Evolutionary conservation across 2,797 vertebrate species (phyloP).

Genomic region (Hydrolagus colliei): DNA sequence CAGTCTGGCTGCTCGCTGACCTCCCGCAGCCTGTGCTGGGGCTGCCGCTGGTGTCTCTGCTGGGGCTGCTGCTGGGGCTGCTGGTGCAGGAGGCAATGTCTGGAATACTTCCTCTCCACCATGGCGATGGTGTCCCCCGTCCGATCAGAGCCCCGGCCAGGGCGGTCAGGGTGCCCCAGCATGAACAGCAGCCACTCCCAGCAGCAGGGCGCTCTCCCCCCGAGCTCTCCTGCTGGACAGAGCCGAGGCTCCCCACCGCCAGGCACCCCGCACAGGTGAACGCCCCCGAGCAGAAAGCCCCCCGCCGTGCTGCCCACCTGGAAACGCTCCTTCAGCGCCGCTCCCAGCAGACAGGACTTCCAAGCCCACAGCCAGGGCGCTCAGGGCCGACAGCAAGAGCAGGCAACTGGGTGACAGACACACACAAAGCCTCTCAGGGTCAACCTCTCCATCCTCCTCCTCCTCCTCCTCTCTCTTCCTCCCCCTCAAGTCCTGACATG

Average conservation of each 20-base stretch:
- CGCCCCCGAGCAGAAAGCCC: slow-evolving; percentile 87
- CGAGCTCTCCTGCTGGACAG: too few relatives aligned
- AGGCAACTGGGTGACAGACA: slow-evolving; percentile 83
- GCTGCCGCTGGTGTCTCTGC: slow-evolving; percentile 36
- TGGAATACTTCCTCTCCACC: slow-evolving; percentile 84
- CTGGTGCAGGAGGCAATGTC: slow-evolving; percentile 71
- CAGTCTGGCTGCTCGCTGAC: slow-evolving; percentile 56
- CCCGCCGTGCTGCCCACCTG: slow-evolving; percentile 78
- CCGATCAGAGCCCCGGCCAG: slow-evolving; percentile 92
- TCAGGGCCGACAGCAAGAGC: slow-evolving; percentile 84
- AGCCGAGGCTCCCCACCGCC: slow-evolving; percentile 67
- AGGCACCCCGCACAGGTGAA: slow-evolving; percentile 77
- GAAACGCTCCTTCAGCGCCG: slow-evolving; percentile 78
- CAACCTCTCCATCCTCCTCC: slow-evolving; percentile 90
- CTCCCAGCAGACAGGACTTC: slow-evolving; percentile 80
- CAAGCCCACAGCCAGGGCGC: slow-evolving; percentile 84
- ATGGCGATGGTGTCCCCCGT: slow-evolving; percentile 84
- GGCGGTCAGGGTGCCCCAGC: slow-evolving; percentile 84
- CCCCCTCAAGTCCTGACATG: slow-evolving; percentile 61
- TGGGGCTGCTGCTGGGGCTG: slow-evolving; percentile 36
- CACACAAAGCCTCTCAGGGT: slow-evolving; percentile 89
- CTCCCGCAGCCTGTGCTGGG: slow-evolving; percentile 34
- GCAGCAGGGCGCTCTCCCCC: slow-evolving; percentile 66
- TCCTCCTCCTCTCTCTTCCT: slow-evolving; percentile 74
- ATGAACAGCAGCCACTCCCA: slow-evolving; percentile 82